Base-by-base conservation (phyloP, 2,888 invertebrate species). In the Tenthredo mesomela region DNA sequence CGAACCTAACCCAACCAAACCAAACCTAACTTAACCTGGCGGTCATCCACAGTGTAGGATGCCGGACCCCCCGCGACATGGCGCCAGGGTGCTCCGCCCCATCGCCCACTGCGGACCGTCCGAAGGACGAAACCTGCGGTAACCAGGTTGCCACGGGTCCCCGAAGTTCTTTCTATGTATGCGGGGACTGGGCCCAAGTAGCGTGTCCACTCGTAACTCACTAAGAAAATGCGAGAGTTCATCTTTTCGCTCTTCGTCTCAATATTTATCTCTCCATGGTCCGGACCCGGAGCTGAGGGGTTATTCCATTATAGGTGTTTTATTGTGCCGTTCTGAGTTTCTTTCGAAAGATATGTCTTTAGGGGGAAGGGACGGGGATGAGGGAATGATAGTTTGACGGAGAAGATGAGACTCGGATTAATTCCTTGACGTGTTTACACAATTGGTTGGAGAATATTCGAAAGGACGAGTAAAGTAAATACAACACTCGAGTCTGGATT, bases 11-110 rank as follows among this genome's bases (percentile, higher is more conserved):
- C 21, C 5, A 21, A 50, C 15, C 47, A 67, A 67, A 33, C 67
- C 33, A 33, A 67, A 4, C 67, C 21, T 25, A 21, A 50, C 15
- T 47, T 25, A 43, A 82, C 82, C 65, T 67, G 67, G 82, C 82
- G 82, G 82, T 82, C 82, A 89, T 87, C 89, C 80, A 84, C 78
- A 71, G 87, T 89, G 88, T 88, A 88, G 87, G 88, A 88, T 86
- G 87, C 85, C 85, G 90, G 93, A 93, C 93, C 93, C 93, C 93
- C 93, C 92, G 92, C 92, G 93, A 93, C 90, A 93, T 92, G 93
- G 93, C 93, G 93, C 93, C 93, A 93, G 89, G 88, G 90, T 92
- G 92, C 93, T 91, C 93, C 93, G 93, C 93, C 93, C 90, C 70
- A 82, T 82, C 82, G 82, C 82, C 82, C 82, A 82, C 82, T 82